Conservation (phyloP, 2,797 vertebrate genomes). For the Mallotus villosus region DNA sequence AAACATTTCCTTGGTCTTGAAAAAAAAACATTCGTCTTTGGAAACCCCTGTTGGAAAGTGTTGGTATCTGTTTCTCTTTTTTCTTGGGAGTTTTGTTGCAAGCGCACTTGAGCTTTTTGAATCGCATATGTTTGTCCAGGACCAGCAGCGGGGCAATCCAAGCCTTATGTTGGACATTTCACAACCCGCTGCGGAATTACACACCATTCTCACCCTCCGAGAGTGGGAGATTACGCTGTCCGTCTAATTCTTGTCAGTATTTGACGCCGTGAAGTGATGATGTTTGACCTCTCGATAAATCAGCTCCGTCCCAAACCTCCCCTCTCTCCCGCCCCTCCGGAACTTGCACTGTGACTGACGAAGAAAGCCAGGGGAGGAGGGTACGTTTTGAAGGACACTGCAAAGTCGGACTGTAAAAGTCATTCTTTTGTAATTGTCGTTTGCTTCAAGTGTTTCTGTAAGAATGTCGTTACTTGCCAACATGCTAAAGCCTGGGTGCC, state of each 20-base stretch:
- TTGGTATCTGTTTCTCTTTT: conserved; percentile 46
- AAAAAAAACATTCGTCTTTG: conserved; percentile 49
- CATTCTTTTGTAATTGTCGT: conserved; percentile 65
- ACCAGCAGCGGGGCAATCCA: conserved; percentile 65
- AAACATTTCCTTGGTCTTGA: conserved; percentile 59
- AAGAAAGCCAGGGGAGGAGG: conserved; percentile 51
- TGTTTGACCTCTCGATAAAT: conserved; percentile 46
- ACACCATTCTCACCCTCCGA: conserved; percentile 36
- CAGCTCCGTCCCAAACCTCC: conserved; percentile 33
- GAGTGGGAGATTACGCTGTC: conserved; percentile 60
- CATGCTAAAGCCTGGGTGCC: conserved; percentile 84
- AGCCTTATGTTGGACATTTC: conserved; percentile 64
- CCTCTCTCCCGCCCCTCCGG: conserved; percentile 49
- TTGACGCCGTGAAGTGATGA: conserved; percentile 60
- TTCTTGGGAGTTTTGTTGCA: conserved; percentile 51
- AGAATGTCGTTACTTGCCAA: conserved; percentile 80
- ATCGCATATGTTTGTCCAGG: conserved; percentile 60
- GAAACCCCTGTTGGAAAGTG: conserved; percentile 63
- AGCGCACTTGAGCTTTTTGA: conserved; percentile 61
- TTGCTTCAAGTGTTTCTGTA: conserved; percentile 75
- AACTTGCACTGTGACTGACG: conserved; percentile 75
- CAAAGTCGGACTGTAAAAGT: conserved; percentile 64
- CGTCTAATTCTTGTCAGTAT: conserved; percentile 62
- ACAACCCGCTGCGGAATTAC: conserved; percentile 64
- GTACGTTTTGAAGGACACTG: conserved; percentile 60